These are phyloP conservation scores for Acanthopagrus latus DNA, from an alignment of 2,797 vertebrate genomes.

Conservation along the genomic window DNA sequence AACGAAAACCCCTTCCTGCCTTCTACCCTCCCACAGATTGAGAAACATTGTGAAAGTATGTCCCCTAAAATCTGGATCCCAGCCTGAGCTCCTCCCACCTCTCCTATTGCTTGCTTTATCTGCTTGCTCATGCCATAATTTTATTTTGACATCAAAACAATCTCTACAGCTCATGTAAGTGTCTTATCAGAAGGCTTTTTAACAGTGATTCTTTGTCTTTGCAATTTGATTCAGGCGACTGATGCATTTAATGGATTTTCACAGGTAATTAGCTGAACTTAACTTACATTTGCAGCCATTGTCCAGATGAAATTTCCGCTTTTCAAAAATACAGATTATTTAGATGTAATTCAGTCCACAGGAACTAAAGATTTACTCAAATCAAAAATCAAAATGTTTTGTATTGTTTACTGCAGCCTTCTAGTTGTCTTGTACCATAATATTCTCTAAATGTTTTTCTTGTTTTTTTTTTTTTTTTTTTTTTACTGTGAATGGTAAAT, in stretches of 20 bases:
- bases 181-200: constrained; percentile 31
- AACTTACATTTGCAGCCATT: background rate
- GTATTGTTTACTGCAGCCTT: background rate
- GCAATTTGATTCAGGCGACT: constrained; percentile 85
- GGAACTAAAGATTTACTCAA: background rate
- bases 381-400: background rate
- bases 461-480: too few species aligned
- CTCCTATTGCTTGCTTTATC: constrained; percentile 64
- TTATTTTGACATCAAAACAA: constrained; percentile 42
- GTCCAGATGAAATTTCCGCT: background rate
- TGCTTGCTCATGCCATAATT: constrained; percentile 42
- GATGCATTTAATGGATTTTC: constrained; percentile 91
- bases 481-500: background rate
- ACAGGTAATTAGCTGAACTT: constrained; percentile 84
- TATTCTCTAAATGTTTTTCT: background rate
- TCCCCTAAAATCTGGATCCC: constrained; percentile 70
- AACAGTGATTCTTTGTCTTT: constrained; percentile 78
- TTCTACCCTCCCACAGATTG: constrained; percentile 55
- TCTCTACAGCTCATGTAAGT: constrained; percentile 28
- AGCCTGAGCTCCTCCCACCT: constrained; percentile 60
- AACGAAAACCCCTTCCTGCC: constrained; percentile 63
- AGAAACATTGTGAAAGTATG: constrained; percentile 73
- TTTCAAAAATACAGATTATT: background rate
- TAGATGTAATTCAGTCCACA: background rate
- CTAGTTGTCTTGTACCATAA: background rate